Percentiles rank a stretch among this genome's conserved stretches.
Conservation (phyloP, 2,888 invertebrate genomes). For the Drosophila colorata region DNA sequence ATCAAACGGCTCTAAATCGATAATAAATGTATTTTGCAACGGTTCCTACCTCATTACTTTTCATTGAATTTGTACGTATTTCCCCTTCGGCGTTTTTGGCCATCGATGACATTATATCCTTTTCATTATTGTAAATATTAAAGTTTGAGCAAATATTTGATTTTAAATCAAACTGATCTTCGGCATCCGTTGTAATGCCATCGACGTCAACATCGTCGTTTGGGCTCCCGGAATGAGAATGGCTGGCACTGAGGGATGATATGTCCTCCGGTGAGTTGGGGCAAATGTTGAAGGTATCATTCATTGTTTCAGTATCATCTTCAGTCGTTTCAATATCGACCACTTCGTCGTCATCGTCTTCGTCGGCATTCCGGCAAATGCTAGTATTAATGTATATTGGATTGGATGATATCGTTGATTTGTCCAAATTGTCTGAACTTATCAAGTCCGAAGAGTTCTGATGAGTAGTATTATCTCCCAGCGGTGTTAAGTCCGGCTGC, state of each 20-base stretch:
- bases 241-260: constrained; percentile 28
- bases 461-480: constrained; percentile 5
- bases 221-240: constrained; percentile 46
- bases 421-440: constrained; percentile 3
- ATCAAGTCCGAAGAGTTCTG: neutral
- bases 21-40: constrained; percentile 12
- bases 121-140: constrained; percentile 26
- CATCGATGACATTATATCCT: constrained; percentile 10
- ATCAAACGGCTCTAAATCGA: too few relatives aligned
- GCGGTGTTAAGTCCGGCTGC: neutral
- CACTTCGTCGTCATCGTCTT: constrained; percentile 87
- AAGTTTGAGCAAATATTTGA: constrained; percentile 36
- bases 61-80: constrained; percentile 18
- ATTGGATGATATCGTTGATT: constrained; percentile 4
- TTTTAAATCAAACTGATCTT: constrained; percentile 55
- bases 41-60: constrained; percentile 37
- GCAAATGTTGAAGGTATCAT: constrained; percentile 20
- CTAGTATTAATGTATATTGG: constrained; percentile 8
- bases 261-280: constrained; percentile 14
- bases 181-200: constrained; percentile 63
- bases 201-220: constrained; percentile 67
- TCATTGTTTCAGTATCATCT: constrained; percentile 86
- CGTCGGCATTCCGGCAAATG: constrained; percentile 6
- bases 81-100: constrained; percentile 14
- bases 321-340: constrained; percentile 95